These are phyloP conservation scores for Pseudochirops cupreus DNA, from an alignment of 2,797 vertebrate genomes.

Conservation along the genomic window DNA sequence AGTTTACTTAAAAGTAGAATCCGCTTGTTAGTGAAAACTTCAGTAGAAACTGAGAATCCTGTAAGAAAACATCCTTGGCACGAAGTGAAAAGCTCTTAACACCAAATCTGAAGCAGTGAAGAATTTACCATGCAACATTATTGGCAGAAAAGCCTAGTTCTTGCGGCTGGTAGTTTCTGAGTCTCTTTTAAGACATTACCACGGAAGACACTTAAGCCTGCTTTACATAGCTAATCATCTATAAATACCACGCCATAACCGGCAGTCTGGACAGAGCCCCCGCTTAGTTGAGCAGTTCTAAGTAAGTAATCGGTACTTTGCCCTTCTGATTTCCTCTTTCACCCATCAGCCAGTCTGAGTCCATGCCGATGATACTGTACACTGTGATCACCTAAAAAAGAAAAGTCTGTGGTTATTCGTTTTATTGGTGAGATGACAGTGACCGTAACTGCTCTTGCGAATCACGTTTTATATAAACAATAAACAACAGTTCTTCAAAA, in stretches of 20 bases:
- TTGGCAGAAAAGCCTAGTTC: constrained; percentile 83
- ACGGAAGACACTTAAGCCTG: constrained; percentile 88
- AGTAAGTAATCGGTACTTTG: constrained; percentile 99
- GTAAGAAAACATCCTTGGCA: constrained; percentile 90
- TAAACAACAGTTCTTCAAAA: constrained; percentile 40
- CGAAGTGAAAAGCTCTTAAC: constrained; percentile 88
- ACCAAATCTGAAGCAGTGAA: constrained; percentile 84
- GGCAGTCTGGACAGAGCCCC: constrained; percentile 83
- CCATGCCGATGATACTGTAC: constrained; percentile 95
- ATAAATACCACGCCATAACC: constrained; percentile 88
- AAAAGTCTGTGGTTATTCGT: constrained; percentile 69
- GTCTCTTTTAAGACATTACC: constrained; percentile 85
- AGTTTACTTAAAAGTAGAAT: constrained; percentile 86
- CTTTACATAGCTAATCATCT: constrained; percentile 87
- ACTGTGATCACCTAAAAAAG: constrained; percentile 94
- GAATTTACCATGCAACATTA: constrained; percentile 87
- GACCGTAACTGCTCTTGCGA: background rate
- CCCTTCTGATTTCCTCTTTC: constrained; percentile 97
- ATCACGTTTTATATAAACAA: background rate
- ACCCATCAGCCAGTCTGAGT: constrained; percentile 99
- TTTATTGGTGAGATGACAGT: constrained; percentile 43
- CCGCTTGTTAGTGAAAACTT: constrained; percentile 88
- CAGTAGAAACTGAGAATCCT: constrained; percentile 86
- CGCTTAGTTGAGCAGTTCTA: constrained; percentile 97
- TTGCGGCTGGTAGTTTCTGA: constrained; percentile 81